These are phyloP conservation scores for Bradypus variegatus DNA, from an alignment of 2,797 vertebrate species.

Conservation along the genomic window DNA sequence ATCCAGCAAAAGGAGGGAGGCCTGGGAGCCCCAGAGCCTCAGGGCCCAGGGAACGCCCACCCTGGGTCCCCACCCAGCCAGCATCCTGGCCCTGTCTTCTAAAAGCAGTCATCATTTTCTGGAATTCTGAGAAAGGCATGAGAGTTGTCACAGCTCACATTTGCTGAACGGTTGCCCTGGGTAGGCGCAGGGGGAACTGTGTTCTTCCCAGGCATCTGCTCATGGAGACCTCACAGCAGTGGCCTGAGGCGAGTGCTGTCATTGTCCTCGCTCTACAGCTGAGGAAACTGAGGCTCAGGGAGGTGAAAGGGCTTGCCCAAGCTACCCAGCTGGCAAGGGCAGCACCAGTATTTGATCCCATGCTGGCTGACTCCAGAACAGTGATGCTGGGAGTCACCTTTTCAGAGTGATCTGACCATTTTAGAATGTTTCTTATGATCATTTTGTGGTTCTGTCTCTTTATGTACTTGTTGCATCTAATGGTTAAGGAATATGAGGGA, in stretches of 20 bases:
- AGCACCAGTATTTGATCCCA: background rate
- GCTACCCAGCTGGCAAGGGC: background rate
- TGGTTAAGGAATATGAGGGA: background rate
- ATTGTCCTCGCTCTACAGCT: background rate
- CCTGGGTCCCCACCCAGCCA: background rate
- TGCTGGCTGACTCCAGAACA: too few species aligned
- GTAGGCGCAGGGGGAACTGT: background rate
- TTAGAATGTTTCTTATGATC: background rate
- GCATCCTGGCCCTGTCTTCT: background rate
- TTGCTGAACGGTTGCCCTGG: accelerated
- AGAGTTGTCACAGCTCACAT: background rate
- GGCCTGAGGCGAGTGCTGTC: accelerated
- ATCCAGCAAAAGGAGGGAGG: constrained; percentile 2
- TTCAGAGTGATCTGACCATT: too few species aligned
- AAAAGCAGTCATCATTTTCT: background rate
- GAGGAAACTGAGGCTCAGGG: background rate
- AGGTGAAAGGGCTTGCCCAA: background rate
- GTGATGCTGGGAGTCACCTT: accelerated
- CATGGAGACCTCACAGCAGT: background rate
- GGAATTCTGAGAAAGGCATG: background rate
- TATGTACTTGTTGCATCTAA: background rate
- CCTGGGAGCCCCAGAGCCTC: background rate
- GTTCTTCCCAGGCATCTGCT: background rate
- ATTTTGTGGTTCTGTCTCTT: background rate
- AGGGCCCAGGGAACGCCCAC: background rate